Evolutionary conservation across 2,888 invertebrate species (phyloP).

Genomic region (Capitulum mitella): DNA sequence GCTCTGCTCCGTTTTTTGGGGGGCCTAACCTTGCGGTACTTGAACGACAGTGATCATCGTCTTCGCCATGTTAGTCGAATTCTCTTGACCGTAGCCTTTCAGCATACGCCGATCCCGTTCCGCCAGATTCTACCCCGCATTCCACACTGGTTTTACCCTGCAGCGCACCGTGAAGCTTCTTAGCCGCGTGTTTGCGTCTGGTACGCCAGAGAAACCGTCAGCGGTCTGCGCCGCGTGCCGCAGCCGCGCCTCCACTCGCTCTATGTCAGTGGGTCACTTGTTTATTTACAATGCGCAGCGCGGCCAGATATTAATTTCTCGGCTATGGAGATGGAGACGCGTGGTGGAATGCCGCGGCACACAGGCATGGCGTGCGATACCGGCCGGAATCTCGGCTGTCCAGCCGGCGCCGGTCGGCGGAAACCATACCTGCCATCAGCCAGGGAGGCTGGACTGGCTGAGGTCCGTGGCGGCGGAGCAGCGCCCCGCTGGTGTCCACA

Average conservation of each 20-base stretch:
- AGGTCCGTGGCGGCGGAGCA: too few relatives aligned
- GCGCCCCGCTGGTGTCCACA: too few relatives aligned
- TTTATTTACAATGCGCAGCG: neutral
- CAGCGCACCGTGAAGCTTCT: too few relatives aligned
- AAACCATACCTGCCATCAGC: neutral
- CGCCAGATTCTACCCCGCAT: too few relatives aligned
- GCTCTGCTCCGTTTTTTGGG: neutral
- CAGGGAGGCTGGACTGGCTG: neutral
- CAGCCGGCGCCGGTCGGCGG: neutral
- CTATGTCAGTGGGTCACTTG: conserved; percentile 1
- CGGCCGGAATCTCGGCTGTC: neutral
- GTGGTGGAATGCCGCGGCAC: neutral
- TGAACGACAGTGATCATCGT: too few relatives aligned
- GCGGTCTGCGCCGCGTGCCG: neutral
- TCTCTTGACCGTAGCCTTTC: too few relatives aligned
- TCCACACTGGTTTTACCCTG: too few relatives aligned
- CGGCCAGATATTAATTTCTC: neutral
- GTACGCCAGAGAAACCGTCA: neutral
- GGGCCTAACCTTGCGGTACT: too few relatives aligned
- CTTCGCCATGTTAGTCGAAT: too few relatives aligned
- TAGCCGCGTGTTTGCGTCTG: too few relatives aligned
- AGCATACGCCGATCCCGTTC: too few relatives aligned
- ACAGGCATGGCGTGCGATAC: neutral
- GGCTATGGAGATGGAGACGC: too few relatives aligned
- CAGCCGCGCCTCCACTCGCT: neutral